Percentiles rank a stretch among this genome's conserved stretches.
These are phyloP conservation scores for Conger conger DNA, from an alignment of 2,113 vertebrate species.

Conservation along the genomic window DNA sequence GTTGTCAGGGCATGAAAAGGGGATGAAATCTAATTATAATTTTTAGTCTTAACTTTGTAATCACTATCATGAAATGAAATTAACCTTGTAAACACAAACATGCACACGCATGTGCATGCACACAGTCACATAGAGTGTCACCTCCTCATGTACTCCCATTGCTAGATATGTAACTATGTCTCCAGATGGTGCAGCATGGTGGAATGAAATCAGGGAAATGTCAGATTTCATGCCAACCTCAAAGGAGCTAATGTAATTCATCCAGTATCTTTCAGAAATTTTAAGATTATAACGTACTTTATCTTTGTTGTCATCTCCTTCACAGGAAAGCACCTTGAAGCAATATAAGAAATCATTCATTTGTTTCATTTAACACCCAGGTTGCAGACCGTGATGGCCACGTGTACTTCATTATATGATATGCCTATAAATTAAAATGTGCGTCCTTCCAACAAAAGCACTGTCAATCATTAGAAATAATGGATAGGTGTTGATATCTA, in stretches of 20 bases:
- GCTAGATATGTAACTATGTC: background rate
- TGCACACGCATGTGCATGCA: too few species aligned
- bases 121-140: too few species aligned
- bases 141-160: background rate
- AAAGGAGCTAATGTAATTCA: background rate
- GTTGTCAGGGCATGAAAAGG: too few species aligned
- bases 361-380: background rate
- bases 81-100: too few species aligned
- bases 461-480: background rate
- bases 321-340: background rate
- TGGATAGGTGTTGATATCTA: background rate
- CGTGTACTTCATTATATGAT: slow-evolving; percentile 4
- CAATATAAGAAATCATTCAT: background rate
- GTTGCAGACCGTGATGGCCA: background rate
- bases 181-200: background rate
- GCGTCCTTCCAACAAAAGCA: background rate
- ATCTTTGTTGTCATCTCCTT: slow-evolving; percentile 1
- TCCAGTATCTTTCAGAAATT: background rate
- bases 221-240: background rate
- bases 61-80: too few species aligned
- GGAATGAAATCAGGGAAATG: background rate
- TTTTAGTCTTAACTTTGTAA: too few species aligned
- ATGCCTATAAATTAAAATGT: background rate
- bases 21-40: too few species aligned
- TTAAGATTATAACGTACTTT: background rate